Evolutionary conservation across 1,140 invertebrate species (phyloP).

Genomic region (Apis laboriosa): DNA sequence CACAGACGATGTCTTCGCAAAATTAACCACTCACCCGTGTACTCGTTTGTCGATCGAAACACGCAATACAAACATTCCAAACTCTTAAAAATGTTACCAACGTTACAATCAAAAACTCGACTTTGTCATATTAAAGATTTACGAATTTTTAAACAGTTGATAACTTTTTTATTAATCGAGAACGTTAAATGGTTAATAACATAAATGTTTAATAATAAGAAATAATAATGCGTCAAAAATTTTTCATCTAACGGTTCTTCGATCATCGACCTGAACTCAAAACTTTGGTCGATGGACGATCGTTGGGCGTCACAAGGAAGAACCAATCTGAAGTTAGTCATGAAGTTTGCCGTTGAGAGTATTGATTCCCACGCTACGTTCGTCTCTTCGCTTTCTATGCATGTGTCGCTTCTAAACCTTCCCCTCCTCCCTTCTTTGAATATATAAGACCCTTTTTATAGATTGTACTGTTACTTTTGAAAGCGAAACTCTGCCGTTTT

Average conservation of each 20-base stretch:
- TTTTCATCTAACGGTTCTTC: neutral
- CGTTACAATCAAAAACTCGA: neutral
- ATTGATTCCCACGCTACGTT: conserved; percentile 60
- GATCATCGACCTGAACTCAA: conserved; percentile 11
- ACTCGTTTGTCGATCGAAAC: conserved; percentile 21
- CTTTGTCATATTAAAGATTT: neutral
- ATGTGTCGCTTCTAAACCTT: neutral
- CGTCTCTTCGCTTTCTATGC: conserved; percentile 34
- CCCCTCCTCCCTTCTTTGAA: neutral
- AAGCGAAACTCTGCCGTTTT: neutral
- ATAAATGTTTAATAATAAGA: neutral
- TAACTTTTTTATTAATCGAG: too few relatives aligned
- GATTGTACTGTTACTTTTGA: neutral
- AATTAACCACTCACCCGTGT: conserved; percentile 20
- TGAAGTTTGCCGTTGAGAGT: conserved; percentile 52
- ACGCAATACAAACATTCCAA: neutral
- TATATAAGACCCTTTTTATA: neutral
- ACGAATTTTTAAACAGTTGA: neutral
- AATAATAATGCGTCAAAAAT: neutral
- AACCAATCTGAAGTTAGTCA: conserved; percentile 52
- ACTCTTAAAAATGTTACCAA: neutral
- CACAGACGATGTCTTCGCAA: conserved; percentile 21
- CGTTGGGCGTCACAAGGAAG: conserved; percentile 49
- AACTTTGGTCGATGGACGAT: conserved; percentile 52
- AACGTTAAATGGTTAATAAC: neutral